These are phyloP conservation scores for Eupithecia exiguata DNA, from an alignment of 2,888 invertebrate species.

Conservation along the genomic window DNA sequence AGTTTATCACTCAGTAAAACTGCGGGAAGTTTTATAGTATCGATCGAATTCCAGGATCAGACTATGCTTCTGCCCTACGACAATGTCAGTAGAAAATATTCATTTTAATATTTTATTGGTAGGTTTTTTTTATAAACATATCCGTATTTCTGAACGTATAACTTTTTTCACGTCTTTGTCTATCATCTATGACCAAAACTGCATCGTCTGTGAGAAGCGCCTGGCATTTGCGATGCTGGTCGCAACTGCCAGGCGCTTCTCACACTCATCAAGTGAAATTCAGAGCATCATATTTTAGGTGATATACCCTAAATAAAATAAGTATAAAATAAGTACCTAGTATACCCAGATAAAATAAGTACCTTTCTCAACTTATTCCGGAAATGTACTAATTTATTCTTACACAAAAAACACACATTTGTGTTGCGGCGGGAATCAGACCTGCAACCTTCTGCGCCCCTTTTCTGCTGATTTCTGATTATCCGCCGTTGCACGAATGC, in stretches of 20 bases:
- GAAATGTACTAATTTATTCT: neutral
- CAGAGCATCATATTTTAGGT: neutral
- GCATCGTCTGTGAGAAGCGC: too few relatives aligned
- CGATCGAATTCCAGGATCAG: neutral
- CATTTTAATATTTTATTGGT: too few relatives aligned
- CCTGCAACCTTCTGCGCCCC: neutral
- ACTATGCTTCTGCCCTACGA: neutral
- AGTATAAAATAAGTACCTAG: too few relatives aligned
- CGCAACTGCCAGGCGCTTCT: too few relatives aligned
- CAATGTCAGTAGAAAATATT: neutral
- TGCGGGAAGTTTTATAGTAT: neutral
- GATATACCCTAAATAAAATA: too few relatives aligned
- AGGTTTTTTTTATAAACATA: too few relatives aligned
- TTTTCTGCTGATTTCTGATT: too few relatives aligned
- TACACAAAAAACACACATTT: neutral
- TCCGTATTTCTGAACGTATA: too few relatives aligned
- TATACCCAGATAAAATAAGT: neutral
- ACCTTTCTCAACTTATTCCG: neutral
- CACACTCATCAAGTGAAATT: neutral
- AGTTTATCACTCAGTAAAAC: conserved; percentile 17
- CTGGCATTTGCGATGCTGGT: too few relatives aligned
- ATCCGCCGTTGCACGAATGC: neutral
- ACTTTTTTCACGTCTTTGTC: neutral
- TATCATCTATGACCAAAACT: neutral
- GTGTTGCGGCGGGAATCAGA: neutral